phyloP scores from a whole-genome alignment of 2,113 vertebrate genomes.

The Thymallus thymallus region DNA sequence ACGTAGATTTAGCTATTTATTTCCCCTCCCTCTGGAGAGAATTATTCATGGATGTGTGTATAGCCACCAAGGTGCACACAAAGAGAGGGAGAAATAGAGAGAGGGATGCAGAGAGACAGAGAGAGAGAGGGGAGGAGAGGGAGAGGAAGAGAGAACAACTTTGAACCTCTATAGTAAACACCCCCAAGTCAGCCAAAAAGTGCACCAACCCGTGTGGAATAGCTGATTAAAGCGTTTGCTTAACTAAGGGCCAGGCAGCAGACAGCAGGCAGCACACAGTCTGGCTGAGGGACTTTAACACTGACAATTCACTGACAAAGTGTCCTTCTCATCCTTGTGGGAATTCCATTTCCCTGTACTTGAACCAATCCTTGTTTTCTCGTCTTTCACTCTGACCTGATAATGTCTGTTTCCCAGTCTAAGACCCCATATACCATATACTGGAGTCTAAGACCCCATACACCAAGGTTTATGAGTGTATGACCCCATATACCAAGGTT shows the following conservation, averaged over 20 bases:
- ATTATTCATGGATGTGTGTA: conserved; percentile 3
- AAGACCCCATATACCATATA: too few relatives aligned
- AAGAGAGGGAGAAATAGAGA: background rate
- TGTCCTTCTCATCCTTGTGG: background rate
- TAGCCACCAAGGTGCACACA: background rate
- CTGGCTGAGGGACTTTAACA: background rate
- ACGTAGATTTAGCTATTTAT: background rate
- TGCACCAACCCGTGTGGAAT: background rate
- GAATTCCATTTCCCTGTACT: background rate
- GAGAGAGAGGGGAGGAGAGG: background rate
- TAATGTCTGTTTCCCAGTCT: too few relatives aligned
- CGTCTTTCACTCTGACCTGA: too few relatives aligned
- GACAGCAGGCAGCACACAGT: too few relatives aligned
- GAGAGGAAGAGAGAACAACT: conserved; percentile 1
- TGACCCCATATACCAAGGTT: too few relatives aligned
- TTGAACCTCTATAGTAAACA: conserved; percentile 18
- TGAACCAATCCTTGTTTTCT: background rate
- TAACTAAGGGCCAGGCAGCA: too few relatives aligned
- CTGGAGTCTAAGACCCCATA: too few relatives aligned
- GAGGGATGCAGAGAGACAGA: background rate
- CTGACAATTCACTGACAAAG: conserved; percentile 6
- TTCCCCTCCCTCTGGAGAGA: background rate
- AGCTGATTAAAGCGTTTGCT: background rate
- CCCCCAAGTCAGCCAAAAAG: background rate
- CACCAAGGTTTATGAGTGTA: too few relatives aligned